Conservation (phyloP, 1,140 invertebrate genomes). For the Drosophila yakuba region DNA sequence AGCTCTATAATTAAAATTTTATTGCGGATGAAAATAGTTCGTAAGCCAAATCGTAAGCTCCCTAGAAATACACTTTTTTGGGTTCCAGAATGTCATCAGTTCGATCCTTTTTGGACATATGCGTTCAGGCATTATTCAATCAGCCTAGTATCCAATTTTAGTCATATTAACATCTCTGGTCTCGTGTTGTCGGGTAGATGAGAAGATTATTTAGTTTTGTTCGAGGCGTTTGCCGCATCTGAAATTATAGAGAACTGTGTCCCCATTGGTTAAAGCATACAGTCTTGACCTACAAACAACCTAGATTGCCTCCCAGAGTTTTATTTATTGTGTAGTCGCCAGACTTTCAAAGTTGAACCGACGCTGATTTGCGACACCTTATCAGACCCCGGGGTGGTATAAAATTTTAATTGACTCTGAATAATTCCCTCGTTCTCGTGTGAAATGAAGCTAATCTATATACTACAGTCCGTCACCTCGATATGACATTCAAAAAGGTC, state of each 20-base stretch:
- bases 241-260: constrained; percentile 28
- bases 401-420: constrained; percentile 51
- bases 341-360: constrained; percentile 24
- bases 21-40: background rate
- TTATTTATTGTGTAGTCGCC: constrained; percentile 13
- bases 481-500: constrained; percentile 58
- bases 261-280: constrained; percentile 11
- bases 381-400: constrained; percentile 39
- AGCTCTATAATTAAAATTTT: background rate
- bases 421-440: constrained; percentile 7
- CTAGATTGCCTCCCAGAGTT: constrained; percentile 14
- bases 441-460: constrained; percentile 32
- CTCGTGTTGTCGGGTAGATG: no score
- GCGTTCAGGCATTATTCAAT: background rate
- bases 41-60: background rate
- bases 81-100: background rate
- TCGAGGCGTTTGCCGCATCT: constrained; percentile 9
- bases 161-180: background rate
- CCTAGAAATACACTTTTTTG: background rate
- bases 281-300: constrained; percentile 57
- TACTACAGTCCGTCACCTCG: constrained; percentile 52
- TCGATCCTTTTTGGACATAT: background rate
- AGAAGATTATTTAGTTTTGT: constrained; percentile 8
- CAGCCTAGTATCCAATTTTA: background rate
- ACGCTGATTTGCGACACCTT: constrained; percentile 36